Conservation (phyloP, 2,797 vertebrate species). For the Gorsachius magnificus region DNA sequence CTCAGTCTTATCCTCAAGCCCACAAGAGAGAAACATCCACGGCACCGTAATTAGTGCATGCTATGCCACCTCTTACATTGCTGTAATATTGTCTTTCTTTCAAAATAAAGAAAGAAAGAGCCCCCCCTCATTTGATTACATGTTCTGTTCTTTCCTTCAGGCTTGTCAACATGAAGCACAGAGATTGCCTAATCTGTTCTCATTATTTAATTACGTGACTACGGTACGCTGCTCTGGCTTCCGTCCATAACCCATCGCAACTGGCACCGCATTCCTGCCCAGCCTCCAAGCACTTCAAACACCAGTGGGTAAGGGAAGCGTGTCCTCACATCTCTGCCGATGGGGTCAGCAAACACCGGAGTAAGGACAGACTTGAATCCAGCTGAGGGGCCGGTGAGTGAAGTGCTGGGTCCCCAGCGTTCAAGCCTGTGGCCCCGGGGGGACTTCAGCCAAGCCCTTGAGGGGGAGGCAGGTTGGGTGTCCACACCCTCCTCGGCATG, state of each 20-base stretch:
- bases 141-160: conserved; percentile 50
- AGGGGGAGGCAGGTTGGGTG: background rate
- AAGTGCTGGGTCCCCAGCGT: background rate
- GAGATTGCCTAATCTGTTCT: conserved; percentile 49
- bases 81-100: background rate
- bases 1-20: background rate
- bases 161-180: conserved; percentile 22
- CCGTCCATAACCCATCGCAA: background rate
- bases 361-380: background rate
- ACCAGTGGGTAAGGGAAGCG: rapidly evolving
- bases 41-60: background rate
- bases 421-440: background rate
- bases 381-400: background rate
- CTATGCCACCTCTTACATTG: background rate
- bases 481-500: background rate
- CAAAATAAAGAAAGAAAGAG: background rate
- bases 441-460: background rate
- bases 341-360: rapidly evolving
- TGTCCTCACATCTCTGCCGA: background rate
- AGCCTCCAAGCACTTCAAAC: background rate
- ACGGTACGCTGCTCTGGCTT: background rate
- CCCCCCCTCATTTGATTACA: conserved; percentile 2
- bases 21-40: background rate
- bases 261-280: background rate
- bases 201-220: conserved; percentile 36